phyloP scores from a whole-genome alignment of 2,113 vertebrate species.

The Dipodomys merriami region DNA sequence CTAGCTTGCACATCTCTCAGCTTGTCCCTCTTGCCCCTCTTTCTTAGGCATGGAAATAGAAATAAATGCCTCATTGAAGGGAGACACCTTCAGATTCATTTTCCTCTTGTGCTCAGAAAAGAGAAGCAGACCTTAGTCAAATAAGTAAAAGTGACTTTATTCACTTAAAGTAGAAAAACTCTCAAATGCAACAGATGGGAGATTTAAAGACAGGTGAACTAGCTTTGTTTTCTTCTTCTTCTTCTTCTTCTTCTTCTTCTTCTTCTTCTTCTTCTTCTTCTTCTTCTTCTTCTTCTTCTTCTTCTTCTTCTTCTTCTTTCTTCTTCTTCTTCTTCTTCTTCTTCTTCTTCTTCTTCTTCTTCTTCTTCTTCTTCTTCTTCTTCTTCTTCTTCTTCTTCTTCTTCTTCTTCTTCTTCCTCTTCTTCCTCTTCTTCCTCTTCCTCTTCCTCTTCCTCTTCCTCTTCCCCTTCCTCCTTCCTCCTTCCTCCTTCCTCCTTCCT shows the following conservation, averaged over 20 bases:
- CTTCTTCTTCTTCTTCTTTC: too few relatives aligned
- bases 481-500: too few relatives aligned
- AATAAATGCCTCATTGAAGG: slow-evolving; percentile 37
- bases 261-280: too few relatives aligned
- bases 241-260: too few relatives aligned
- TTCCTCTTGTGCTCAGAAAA: slow-evolving; percentile 23
- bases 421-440: too few relatives aligned
- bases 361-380: too few relatives aligned
- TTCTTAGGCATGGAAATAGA: slow-evolving; percentile 48
- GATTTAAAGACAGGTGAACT: not conserved
- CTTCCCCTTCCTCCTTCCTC: too few relatives aligned
- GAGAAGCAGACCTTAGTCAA: not conserved
- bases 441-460: too few relatives aligned
- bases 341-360: too few relatives aligned
- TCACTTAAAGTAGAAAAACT: slow-evolving; percentile 19
- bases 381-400: too few relatives aligned
- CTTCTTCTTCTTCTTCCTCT: too few relatives aligned
- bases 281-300: too few relatives aligned
- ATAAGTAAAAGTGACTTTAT: slow-evolving; percentile 29
- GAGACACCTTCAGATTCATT: slow-evolving; percentile 24
- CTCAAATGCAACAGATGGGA: not conserved
- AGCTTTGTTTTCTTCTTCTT: not conserved
- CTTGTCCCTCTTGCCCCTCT: slow-evolving; percentile 13
- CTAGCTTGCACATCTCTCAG: slow-evolving; percentile 57
- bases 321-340: not conserved